Conservation (phyloP, 1,140 invertebrate species). For the Euwallacea fornicatus region DNA sequence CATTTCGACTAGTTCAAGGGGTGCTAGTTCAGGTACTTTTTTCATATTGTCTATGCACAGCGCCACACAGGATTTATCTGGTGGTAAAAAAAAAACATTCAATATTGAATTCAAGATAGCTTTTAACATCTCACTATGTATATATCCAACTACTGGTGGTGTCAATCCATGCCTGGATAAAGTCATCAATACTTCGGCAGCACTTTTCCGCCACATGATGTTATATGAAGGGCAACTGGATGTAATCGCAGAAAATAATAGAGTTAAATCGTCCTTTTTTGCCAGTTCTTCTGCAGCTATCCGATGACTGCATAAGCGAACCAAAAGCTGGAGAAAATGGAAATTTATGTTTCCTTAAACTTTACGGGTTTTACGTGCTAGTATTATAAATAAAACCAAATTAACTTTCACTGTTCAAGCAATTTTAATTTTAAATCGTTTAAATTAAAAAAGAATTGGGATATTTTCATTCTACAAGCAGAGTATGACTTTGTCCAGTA, state of each 20-base stretch:
- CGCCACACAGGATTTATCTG: conserved; percentile 93
- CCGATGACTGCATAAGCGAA: conserved; percentile 87
- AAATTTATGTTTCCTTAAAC: too few relatives aligned
- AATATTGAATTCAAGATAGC: not conserved
- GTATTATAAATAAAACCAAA: too few relatives aligned
- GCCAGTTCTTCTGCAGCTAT: conserved; percentile 95
- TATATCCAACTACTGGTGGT: conserved; percentile 91
- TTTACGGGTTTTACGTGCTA: too few relatives aligned
- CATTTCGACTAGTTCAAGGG: conserved; percentile 97
- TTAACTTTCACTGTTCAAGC: too few relatives aligned
- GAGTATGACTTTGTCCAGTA: not conserved
- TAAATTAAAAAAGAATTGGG: too few relatives aligned
- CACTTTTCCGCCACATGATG: conserved; percentile 94
- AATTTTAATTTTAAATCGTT: too few relatives aligned
- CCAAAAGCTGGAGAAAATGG: conserved; percentile 70
- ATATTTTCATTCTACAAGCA: too few relatives aligned
- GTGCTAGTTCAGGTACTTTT: conserved; percentile 85
- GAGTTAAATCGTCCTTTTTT: conserved; percentile 91
- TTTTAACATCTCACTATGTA: conserved; percentile 79
- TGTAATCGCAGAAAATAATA: conserved; percentile 96
- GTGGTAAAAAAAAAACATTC: not conserved
- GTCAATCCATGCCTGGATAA: conserved; percentile 92
- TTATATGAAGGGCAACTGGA: conserved; percentile 92
- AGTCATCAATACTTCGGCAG: conserved; percentile 94
- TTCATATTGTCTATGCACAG: conserved; percentile 98